Percentiles rank a stretch among this genome's conserved stretches.
Evolutionary conservation across 2,113 vertebrate species (phyloP).

Genomic region (Actenoides hombroni): DNA sequence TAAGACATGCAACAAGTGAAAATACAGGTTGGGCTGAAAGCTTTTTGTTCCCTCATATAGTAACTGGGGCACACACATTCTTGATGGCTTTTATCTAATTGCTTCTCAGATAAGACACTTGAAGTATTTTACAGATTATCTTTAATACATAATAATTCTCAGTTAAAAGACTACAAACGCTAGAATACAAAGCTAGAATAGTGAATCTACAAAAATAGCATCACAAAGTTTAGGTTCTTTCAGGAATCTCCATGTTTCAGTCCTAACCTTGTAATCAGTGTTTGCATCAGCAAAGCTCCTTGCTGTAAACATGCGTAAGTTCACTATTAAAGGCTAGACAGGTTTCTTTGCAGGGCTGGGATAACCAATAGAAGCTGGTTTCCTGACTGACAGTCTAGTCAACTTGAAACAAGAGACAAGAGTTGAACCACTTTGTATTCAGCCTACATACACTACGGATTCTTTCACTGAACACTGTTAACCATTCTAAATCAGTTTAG

Average conservation of each 20-base stretch:
- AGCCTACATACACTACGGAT: neutral
- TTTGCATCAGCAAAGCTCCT: neutral
- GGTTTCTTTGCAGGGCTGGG: neutral
- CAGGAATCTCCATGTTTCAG: neutral
- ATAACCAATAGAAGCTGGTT: neutral
- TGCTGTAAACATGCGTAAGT: neutral
- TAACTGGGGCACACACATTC: neutral
- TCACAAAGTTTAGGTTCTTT: neutral
- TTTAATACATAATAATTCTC: neutral
- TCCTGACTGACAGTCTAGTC: neutral
- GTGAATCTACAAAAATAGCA: neutral
- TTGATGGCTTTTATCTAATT: neutral
- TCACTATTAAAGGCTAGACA: neutral
- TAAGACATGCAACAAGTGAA: neutral
- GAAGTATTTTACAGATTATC: neutral
- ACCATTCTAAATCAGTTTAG: neutral
- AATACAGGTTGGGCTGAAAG: neutral
- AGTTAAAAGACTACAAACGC: neutral
- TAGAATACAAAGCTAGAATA: neutral
- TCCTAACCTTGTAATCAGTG: neutral
- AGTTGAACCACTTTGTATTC: neutral
- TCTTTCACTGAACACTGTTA: neutral
- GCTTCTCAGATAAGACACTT: neutral
- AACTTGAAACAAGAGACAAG: neutral
- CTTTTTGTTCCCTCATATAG: neutral